A percentile compares a stretch with the other conserved stretches of the same genome.
These are phyloP conservation scores for Leucoptera coffeella DNA, from an alignment of 2,888 invertebrate genomes.

Conservation along the genomic window DNA sequence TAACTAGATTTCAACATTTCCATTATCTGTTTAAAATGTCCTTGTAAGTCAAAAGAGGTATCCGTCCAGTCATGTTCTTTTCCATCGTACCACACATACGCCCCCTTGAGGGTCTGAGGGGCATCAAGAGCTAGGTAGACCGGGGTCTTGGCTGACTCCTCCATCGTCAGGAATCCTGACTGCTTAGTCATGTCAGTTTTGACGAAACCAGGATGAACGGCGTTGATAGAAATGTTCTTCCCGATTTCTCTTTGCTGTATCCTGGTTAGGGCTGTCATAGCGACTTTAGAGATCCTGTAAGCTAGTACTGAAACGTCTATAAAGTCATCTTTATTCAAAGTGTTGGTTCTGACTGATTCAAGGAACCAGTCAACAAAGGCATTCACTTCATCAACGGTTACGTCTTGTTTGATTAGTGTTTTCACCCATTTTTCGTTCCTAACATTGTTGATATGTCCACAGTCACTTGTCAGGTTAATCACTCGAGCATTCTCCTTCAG, in stretches of 20 bases:
- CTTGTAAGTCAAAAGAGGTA: too few relatives aligned
- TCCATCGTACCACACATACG: conserved; percentile 59
- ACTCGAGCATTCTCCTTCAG: conserved; percentile 65
- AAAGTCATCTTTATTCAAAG: conserved; percentile 28
- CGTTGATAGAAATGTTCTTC: conserved; percentile 30
- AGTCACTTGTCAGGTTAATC: conserved; percentile 60
- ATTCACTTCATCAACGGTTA: conserved; percentile 24
- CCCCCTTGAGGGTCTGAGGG: conserved; percentile 53
- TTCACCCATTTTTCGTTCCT: conserved; percentile 26
- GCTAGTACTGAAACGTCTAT: conserved; percentile 38
- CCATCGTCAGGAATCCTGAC: conserved; percentile 53
- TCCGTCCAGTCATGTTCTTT: conserved; percentile 57
- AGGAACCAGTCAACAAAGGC: conserved; percentile 31
- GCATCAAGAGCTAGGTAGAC: conserved; percentile 59
- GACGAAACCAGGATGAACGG: conserved; percentile 28
- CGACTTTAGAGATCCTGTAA: conserved; percentile 34
- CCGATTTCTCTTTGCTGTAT: conserved; percentile 27
- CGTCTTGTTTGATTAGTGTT: conserved; percentile 16
- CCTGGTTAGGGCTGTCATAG: conserved; percentile 28
- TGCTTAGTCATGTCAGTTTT: conserved; percentile 41
- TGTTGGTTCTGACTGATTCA: conserved; percentile 29
- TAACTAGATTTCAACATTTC: too few relatives aligned
- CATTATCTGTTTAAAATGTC: too few relatives aligned
- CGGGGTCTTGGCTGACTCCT: conserved; percentile 49
- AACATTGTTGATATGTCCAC: conserved; percentile 34